A percentile compares a stretch with the other conserved stretches of the same genome.
phyloP scores from a whole-genome alignment of 2,888 invertebrate genomes.

The Alcis repandata region DNA sequence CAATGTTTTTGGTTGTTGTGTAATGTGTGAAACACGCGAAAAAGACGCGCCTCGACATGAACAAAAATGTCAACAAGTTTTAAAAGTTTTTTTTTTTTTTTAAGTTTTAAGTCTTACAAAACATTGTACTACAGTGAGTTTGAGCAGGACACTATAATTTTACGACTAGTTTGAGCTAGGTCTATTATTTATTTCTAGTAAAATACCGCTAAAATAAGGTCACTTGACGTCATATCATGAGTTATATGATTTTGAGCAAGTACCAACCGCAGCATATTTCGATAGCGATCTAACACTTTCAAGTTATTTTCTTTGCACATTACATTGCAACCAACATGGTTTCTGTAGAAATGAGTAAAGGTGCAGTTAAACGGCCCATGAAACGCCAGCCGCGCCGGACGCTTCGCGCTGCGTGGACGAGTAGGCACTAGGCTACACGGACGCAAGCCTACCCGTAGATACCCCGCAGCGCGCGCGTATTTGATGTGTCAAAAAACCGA shows the following conservation, averaged over 20 bases:
- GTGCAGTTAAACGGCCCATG: too few species aligned
- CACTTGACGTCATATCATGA: constrained; percentile 38
- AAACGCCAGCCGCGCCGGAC: too few species aligned
- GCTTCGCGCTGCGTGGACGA: too few species aligned
- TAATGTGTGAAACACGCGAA: too few species aligned
- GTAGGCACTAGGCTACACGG: too few species aligned
- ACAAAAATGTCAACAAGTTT: not conserved
- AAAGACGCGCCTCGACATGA: too few species aligned
- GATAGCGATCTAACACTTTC: constrained; percentile 14
- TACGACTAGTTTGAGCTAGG: constrained; percentile 23
- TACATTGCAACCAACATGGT: not conserved
- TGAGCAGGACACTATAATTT: constrained; percentile 28
- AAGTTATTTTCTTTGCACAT: not conserved
- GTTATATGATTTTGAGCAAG: constrained; percentile 40
- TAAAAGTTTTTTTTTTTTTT: not conserved
- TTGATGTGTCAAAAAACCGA: too few species aligned
- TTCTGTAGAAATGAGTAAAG: not conserved
- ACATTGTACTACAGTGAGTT: constrained; percentile 24
- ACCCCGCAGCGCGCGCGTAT: too few species aligned
- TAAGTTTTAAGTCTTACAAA: not conserved
- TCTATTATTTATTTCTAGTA: constrained; percentile 4
- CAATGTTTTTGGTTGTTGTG: too few species aligned
- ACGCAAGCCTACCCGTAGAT: too few species aligned
- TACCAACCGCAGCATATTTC: constrained; percentile 19
- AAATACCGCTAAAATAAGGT: constrained; percentile 31